Conservation (phyloP, 2,888 invertebrate species). For the Parnassius mnemosyne region DNA sequence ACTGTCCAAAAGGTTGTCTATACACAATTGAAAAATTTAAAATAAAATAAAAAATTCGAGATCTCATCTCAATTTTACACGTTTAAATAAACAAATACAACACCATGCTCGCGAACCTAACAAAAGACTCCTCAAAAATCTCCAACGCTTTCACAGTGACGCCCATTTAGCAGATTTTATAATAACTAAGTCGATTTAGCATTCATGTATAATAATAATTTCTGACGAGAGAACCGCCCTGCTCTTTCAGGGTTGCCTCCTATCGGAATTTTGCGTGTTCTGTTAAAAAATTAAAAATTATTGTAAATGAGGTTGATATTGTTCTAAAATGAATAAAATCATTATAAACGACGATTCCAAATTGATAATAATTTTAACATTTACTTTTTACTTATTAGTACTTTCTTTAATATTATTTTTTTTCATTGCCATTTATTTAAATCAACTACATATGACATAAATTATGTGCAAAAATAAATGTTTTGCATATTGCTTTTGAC, state of each 20-base stretch:
- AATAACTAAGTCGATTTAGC: slow-evolving; percentile 48
- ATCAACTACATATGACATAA: no score
- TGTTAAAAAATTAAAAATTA: no score
- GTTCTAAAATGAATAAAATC: no score
- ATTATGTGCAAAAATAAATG: no score
- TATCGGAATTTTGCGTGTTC: not conserved
- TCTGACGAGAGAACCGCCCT: slow-evolving; percentile 40
- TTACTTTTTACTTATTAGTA: no score
- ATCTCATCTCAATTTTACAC: slow-evolving; percentile 37
- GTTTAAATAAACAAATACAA: slow-evolving; percentile 56
- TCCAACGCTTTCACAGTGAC: slow-evolving; percentile 44
- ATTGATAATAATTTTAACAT: no score
- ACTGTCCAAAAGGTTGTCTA: not conserved
- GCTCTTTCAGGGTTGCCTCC: slow-evolving; percentile 13
- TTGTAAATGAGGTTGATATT: no score
- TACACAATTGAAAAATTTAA: not conserved
- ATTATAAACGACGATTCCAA: no score
- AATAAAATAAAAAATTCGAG: not conserved
- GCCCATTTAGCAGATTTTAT: slow-evolving; percentile 55
- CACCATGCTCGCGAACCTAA: slow-evolving; percentile 41
- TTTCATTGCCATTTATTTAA: no score
- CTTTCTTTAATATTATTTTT: no score
- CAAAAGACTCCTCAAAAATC: slow-evolving; percentile 43
- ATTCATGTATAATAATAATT: slow-evolving; percentile 55
- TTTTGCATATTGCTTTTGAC: no score